Evolutionary conservation across 2,113 vertebrate species (phyloP).

Genomic region (Oophaga pumilio): DNA sequence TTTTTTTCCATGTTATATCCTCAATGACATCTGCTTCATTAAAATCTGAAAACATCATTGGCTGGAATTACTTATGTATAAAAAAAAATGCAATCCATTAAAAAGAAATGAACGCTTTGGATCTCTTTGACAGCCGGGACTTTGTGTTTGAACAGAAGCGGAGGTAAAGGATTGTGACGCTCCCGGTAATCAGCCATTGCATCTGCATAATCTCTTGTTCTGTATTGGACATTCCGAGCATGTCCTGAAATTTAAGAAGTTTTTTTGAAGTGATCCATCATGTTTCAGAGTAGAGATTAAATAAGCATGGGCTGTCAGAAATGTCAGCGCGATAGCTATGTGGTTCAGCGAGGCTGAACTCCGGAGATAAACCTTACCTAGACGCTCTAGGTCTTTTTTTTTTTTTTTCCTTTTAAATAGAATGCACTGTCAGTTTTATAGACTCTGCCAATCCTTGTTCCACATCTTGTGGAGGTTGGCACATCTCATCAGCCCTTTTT

Average conservation of each 20-base stretch:
- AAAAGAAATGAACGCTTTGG: not conserved
- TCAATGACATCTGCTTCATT: slow-evolving; percentile 13
- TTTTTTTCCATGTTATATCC: not conserved
- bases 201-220: slow-evolving; percentile 51
- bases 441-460: slow-evolving; percentile 33
- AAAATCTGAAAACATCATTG: slow-evolving; percentile 23
- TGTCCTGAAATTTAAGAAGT: slow-evolving; percentile 46
- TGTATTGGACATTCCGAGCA: slow-evolving; percentile 29
- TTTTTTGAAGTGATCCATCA: slow-evolving; percentile 52
- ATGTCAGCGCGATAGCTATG: slow-evolving; percentile 50
- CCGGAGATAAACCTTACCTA: slow-evolving; percentile 53
- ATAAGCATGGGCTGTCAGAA: slow-evolving; percentile 52
- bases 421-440: slow-evolving; percentile 41
- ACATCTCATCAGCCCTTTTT: not conserved
- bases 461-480: not conserved
- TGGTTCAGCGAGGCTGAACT: slow-evolving; percentile 55
- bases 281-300: slow-evolving; percentile 50
- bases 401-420: slow-evolving; percentile 14
- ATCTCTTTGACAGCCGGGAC: not conserved
- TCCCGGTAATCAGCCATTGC: slow-evolving; percentile 18
- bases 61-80: not conserved
- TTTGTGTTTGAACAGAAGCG: not conserved
- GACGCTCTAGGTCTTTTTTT: slow-evolving; percentile 20
- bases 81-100: slow-evolving; percentile 19
- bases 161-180: slow-evolving; percentile 26